Evolutionary conservation across 2,888 invertebrate species (phyloP).

Genomic region (Thera obeliscata): DNA sequence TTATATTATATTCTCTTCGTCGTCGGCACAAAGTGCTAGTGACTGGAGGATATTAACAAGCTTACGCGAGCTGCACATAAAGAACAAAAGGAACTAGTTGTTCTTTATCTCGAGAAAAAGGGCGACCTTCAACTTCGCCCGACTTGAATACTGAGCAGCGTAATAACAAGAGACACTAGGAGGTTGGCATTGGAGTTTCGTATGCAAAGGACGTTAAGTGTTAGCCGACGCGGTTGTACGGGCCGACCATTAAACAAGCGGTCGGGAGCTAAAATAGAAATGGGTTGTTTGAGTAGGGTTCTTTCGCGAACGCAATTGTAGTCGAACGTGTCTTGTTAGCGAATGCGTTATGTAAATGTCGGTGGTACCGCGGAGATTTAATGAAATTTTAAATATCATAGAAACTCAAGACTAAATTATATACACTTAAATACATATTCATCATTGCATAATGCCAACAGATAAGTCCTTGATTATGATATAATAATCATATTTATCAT

Average conservation of each 20-base stretch:
- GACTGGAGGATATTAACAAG: slow-evolving; percentile 42
- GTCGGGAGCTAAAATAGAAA: slow-evolving; percentile 81
- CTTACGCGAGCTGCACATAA: slow-evolving; percentile 47
- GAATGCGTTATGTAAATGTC: slow-evolving; percentile 80
- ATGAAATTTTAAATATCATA: too few relatives aligned
- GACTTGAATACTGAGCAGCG: slow-evolving; percentile 76
- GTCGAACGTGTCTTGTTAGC: slow-evolving; percentile 82
- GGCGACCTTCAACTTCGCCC: slow-evolving; percentile 77
- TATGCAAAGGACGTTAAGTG: slow-evolving; percentile 84
- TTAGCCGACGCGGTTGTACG: slow-evolving; percentile 82
- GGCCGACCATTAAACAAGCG: slow-evolving; percentile 83
- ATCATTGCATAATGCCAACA: too few relatives aligned
- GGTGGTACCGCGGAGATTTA: slow-evolving; percentile 38
- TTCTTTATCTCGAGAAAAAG: slow-evolving; percentile 71
- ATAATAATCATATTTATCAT: too few relatives aligned
- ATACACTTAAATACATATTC: too few relatives aligned
- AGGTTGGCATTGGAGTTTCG: slow-evolving; percentile 77
- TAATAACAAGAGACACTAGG: slow-evolving; percentile 78
- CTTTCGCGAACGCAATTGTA: slow-evolving; percentile 83
- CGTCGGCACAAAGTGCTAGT: slow-evolving; percentile 36
- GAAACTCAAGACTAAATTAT: too few relatives aligned
- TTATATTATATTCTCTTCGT: slow-evolving; percentile 24
- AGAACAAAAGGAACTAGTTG: slow-evolving; percentile 65
- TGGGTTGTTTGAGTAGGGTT: slow-evolving; percentile 84
- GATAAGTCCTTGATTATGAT: too few relatives aligned